These are phyloP conservation scores for Diarsia mendica DNA, from an alignment of 2,888 invertebrate genomes.

Conservation along the genomic window DNA sequence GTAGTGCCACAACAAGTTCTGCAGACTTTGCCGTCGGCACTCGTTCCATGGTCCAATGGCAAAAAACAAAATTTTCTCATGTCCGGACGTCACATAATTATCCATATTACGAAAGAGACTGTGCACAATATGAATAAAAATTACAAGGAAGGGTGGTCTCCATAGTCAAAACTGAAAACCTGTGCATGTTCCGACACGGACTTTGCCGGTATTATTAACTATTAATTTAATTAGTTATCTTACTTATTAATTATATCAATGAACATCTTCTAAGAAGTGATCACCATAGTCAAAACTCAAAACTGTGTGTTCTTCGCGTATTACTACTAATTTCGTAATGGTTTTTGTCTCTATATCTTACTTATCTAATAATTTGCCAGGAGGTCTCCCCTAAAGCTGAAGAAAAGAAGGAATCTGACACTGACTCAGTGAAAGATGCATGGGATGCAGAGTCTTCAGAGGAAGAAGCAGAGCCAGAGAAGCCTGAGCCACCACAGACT, in stretches of 20 bases:
- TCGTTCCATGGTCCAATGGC: neutral
- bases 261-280: no score
- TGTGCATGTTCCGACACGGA: no score
- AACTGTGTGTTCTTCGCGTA: no score
- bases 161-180: no score
- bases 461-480: conserved; percentile 81
- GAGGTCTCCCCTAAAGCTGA: conserved; percentile 76
- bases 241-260: no score
- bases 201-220: no score
- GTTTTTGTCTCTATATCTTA: neutral
- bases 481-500: conserved; percentile 69
- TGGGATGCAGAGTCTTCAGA: conserved; percentile 95
- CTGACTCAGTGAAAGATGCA: conserved; percentile 93
- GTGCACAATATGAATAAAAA: no score
- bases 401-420: conserved; percentile 83
- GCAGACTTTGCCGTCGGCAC: neutral
- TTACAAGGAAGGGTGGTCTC: no score
- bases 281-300: no score
- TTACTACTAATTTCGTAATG: neutral
- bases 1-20: neutral
- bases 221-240: no score
- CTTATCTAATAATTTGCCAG: conserved; percentile 56
- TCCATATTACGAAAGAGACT: neutral
- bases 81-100: no score
- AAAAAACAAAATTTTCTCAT: no score